Evolutionary conservation across 2,797 vertebrate species (phyloP).

Genomic region (Huso huso): DNA sequence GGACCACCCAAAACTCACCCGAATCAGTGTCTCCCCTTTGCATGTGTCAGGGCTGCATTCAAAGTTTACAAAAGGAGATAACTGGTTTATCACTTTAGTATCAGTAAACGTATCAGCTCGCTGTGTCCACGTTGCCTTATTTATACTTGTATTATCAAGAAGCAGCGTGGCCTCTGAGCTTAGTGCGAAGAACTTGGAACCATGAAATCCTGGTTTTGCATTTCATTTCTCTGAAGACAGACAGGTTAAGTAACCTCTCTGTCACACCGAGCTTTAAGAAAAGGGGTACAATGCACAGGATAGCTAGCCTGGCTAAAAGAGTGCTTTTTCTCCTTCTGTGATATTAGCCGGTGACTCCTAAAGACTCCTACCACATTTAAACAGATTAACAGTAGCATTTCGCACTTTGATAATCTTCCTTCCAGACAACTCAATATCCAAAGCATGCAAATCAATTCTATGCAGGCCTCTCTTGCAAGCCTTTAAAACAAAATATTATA

Average conservation of each 20-base stretch:
- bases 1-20: slow-evolving; percentile 29
- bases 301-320: no score
- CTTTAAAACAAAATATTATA: slow-evolving; percentile 63
- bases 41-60: slow-evolving; percentile 47
- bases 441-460: slow-evolving; percentile 75
- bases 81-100: neutral
- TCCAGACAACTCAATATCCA: slow-evolving; percentile 70
- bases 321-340: no score
- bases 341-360: slow-evolving; percentile 44
- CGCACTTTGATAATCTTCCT: slow-evolving; percentile 73
- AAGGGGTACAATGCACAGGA: no score
- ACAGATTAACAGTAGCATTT: slow-evolving; percentile 76
- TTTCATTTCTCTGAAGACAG: no score
- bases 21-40: slow-evolving; percentile 34
- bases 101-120: no score
- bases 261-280: no score
- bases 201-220: no score
- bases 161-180: no score
- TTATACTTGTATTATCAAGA: no score
- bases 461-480: slow-evolving; percentile 55
- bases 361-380: slow-evolving; percentile 68
- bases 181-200: no score
- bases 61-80: slow-evolving; percentile 36
- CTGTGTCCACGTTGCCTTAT: no score
- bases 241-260: no score